phyloP scores from a whole-genome alignment of 1,140 invertebrate genomes.

The Heliconius nattereri region DNA sequence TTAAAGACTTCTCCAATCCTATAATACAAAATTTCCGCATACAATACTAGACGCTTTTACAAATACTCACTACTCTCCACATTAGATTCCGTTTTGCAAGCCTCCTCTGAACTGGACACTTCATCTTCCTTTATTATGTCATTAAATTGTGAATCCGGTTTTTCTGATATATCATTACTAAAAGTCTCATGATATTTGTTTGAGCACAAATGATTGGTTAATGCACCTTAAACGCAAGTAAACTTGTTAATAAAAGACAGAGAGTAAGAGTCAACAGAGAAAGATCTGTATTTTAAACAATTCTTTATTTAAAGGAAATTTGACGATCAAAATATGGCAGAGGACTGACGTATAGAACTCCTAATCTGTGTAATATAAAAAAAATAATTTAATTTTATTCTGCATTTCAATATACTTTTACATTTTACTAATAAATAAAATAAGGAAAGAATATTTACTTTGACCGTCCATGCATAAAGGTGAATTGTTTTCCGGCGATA shows the following conservation, averaged over 20 bases:
- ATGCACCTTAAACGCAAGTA: conserved; percentile 37
- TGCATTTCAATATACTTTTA: neutral
- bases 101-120: conserved; percentile 88
- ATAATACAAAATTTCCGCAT: neutral
- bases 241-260: no score
- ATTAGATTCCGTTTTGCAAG: conserved; percentile 49
- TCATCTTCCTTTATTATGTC: conserved; percentile 85
- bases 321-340: no score
- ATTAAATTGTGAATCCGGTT: conserved; percentile 54
- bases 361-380: neutral
- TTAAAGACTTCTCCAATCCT: no score
- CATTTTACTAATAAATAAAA: neutral
- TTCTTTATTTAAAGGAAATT: no score
- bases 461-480: conserved; percentile 36
- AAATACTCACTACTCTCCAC: conserved; percentile 25
- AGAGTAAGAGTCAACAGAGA: no score
- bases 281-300: no score
- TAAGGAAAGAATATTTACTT: conserved; percentile 30
- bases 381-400: conserved; percentile 34
- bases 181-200: conserved; percentile 34
- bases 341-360: no score
- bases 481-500: conserved; percentile 45
- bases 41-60: neutral
- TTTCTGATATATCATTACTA: conserved; percentile 41
- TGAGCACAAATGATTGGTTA: conserved; percentile 30